These are phyloP conservation scores for Gymnodraco acuticeps DNA, from an alignment of 2,797 vertebrate genomes.

Conservation along the genomic window DNA sequence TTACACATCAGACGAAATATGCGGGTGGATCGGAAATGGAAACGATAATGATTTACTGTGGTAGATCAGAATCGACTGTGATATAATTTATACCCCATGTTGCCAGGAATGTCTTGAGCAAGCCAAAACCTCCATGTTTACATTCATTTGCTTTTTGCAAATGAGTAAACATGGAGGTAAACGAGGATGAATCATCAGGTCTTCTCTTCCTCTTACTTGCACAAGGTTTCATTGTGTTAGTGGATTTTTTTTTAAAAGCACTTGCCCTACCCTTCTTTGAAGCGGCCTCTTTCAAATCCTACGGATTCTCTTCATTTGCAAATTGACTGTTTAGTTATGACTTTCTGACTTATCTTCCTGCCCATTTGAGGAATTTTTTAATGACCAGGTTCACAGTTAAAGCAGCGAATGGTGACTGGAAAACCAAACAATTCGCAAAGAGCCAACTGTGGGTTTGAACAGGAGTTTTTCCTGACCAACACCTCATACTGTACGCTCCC, in stretches of 20 bases:
- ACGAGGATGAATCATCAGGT: slow-evolving; percentile 31
- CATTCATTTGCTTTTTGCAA: background rate
- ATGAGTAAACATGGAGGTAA: background rate
- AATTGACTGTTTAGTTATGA: background rate
- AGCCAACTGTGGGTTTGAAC: background rate
- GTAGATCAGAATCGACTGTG: background rate
- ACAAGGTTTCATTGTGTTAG: slow-evolving; percentile 32
- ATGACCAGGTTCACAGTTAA: background rate
- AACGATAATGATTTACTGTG: slow-evolving; percentile 2
- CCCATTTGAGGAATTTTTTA: background rate
- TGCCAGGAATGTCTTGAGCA: too few species aligned
- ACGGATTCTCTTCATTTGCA: background rate
- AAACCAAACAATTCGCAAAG: background rate
- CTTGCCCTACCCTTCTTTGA: slow-evolving; percentile 1
- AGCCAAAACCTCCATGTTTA: too few species aligned
- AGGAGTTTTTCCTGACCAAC: background rate
- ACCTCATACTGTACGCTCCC: background rate
- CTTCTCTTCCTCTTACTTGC: slow-evolving; percentile 28
- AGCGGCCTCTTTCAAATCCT: background rate
- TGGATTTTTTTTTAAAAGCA: background rate
- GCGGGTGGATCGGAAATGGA: background rate
- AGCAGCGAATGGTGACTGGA: background rate
- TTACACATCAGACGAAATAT: slow-evolving; percentile 10
- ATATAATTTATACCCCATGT: too few species aligned
- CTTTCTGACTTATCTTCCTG: background rate